Evolutionary conservation across 2,797 vertebrate species (phyloP), one percentile per base, ranked within the genome.

Genomic region (Lepus oiostolus): DNA sequence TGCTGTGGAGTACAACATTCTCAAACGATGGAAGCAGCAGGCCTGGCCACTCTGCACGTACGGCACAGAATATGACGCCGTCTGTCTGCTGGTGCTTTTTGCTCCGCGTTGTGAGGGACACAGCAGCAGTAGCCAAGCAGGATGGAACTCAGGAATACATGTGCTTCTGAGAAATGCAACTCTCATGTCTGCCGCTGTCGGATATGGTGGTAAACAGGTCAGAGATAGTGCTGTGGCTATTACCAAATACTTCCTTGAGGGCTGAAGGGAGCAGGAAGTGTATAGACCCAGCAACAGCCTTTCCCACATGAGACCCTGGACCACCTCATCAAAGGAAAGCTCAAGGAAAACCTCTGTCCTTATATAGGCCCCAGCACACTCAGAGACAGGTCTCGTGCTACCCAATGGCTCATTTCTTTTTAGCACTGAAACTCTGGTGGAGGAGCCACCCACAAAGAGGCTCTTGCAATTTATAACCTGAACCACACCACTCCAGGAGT

Each of bases 211-310:
- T 63, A 99, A 99, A 89, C 97, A 99, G 24, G 98, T 99, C 12
- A 98, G 99, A 97, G 99, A 99, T 98, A 99, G 99, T 88, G 99
- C 99, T 0, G 99, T 99, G 16, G 98, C 99, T 95, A 99, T 99
- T 97, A 99, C 99, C 85, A 99, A 99, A 54, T 99, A 99, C 98
- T 99, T 99, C 97, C 99, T 99, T 97, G 99, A 99, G 98, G 99
- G 99, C 97, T 99, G 60, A 99, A 99, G 99, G 99, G 99, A 0
- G 99, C 99, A 11, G 99, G 99, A 98, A 99, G 99, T 0, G 99
- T 99, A 5, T 99, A 99, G 92, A 99, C 99, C 0, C 99, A 99
- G 95, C 99, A 99, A 97, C 99, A 99, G 93, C 99, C 99, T 22
- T 98, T 99, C 50, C 98, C 99, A 1, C 99, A 99, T 1, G 99